phyloP scores from a whole-genome alignment of 2,797 vertebrate species.

The Acomys russatus region DNA sequence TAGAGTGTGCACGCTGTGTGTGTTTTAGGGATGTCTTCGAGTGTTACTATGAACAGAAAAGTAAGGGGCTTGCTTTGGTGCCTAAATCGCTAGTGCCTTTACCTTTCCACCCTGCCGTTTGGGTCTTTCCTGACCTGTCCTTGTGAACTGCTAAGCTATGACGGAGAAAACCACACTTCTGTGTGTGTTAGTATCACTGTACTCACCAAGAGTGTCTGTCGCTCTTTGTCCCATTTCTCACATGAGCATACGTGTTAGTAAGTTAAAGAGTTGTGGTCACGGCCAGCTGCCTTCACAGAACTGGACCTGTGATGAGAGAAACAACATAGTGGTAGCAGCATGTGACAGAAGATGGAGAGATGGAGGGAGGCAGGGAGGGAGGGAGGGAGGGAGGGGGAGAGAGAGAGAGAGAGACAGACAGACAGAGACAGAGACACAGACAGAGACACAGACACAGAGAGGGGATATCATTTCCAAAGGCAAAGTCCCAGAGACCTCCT shows the following conservation, averaged over 20 bases:
- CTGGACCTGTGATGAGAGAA: not conserved
- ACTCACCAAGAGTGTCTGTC: not conserved
- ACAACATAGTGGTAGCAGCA: not conserved
- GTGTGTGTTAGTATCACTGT: not conserved
- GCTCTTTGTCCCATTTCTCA: not conserved
- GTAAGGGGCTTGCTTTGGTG: not conserved
- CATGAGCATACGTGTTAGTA: not conserved
- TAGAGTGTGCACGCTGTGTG: not conserved
- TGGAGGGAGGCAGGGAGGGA: no score
- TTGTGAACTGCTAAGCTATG: not conserved
- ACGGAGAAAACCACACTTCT: not conserved
- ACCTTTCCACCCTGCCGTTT: not conserved
- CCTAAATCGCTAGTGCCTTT: not conserved
- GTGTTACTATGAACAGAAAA: not conserved
- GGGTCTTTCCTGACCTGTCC: not conserved
- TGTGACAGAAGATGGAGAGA: no score
- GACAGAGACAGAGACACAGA: no score
- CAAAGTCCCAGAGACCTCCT: not conserved
- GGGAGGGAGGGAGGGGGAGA: no score
- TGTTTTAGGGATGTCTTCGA: not conserved
- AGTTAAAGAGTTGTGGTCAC: not conserved
- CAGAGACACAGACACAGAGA: no score
- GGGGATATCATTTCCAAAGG: rapidly evolving
- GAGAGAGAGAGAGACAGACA: not conserved
- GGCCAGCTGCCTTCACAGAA: not conserved